Evolutionary conservation across 2,797 vertebrate species (phyloP).

Genomic region (Linurgus olivaceus): DNA sequence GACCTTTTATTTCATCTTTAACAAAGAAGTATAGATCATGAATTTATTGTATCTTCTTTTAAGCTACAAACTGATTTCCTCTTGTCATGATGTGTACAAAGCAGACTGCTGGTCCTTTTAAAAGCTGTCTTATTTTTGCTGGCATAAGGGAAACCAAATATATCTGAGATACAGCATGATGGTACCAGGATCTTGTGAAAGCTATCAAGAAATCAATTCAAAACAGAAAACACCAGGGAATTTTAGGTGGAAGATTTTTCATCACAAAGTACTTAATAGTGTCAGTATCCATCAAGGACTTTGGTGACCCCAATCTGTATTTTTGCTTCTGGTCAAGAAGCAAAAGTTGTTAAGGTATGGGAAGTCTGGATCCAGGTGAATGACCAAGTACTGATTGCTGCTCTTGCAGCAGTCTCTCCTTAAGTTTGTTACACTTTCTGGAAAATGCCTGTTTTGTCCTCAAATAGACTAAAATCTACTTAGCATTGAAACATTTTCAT

Average conservation of each 20-base stretch:
- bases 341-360: not conserved
- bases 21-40: not conserved
- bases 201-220: not conserved
- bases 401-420: not conserved
- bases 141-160: not conserved
- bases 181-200: not conserved
- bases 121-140: not conserved
- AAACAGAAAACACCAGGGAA: not conserved
- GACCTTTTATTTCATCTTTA: not conserved
- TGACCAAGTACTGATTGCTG: not conserved
- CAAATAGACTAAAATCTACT: not conserved
- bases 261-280: not conserved
- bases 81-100: not conserved
- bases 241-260: not conserved
- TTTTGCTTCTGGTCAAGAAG: not conserved
- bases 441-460: not conserved
- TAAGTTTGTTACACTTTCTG: not conserved
- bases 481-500: not conserved
- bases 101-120: not conserved
- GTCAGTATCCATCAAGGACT: not conserved
- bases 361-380: not conserved
- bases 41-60: not conserved
- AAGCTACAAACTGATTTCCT: not conserved
- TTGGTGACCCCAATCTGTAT: not conserved
- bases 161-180: not conserved